These are phyloP conservation scores for Ciona savignyi DNA, from an alignment of 23 tunicate species.

Conservation along the genomic window DNA sequence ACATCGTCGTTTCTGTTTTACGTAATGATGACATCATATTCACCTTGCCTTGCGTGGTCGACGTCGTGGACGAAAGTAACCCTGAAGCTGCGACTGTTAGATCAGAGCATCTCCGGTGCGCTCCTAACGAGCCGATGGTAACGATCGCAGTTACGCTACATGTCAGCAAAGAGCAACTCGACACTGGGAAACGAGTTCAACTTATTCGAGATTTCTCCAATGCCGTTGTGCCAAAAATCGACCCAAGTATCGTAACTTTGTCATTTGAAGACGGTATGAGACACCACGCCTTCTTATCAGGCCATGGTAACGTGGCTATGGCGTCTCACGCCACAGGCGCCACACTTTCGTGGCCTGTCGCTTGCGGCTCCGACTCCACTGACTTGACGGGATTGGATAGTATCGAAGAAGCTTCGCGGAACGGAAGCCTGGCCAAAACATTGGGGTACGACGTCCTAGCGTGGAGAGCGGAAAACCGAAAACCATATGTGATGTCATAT, in stretches of 20 bases:
- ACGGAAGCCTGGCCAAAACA: slow-evolving; percentile 44
- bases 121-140: slow-evolving; percentile 22
- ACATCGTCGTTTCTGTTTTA: slow-evolving; percentile 4
- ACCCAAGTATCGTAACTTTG: slow-evolving; percentile 6
- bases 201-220: slow-evolving; percentile 3
- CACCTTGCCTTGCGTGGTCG: slow-evolving; percentile 26
- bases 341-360: slow-evolving; percentile 60
- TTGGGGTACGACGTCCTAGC: slow-evolving; percentile 52
- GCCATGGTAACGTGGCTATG: slow-evolving; percentile 32
- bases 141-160: slow-evolving; percentile 18
- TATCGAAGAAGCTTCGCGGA: slow-evolving; percentile 34
- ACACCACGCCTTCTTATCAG: slow-evolving; percentile 37
- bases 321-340: slow-evolving; percentile 7
- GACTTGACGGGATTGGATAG: slow-evolving; percentile 24
- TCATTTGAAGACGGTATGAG: not conserved
- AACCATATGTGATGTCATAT: slow-evolving; percentile 3
- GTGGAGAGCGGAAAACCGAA: slow-evolving; percentile 68
- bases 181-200: slow-evolving; percentile 9
- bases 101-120: slow-evolving; percentile 16
- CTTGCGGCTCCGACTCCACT: slow-evolving; percentile 46
- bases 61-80: not conserved
- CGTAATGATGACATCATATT: not conserved
- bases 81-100: not conserved
- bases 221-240: not conserved
- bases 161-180: not conserved